phyloP scores from a whole-genome alignment of 2,888 invertebrate species.

The Polia nebulosa region DNA sequence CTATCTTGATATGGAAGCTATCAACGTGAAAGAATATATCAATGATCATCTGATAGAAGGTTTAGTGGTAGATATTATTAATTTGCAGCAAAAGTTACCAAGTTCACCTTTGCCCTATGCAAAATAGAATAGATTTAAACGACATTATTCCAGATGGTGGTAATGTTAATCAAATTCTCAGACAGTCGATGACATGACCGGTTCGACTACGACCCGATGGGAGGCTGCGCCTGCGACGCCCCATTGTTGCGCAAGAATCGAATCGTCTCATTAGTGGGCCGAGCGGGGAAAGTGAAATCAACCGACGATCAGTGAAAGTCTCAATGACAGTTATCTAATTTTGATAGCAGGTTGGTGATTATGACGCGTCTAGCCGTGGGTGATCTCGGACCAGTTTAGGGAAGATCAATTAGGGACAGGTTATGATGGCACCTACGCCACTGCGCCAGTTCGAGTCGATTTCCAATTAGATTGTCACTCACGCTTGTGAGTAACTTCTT shows the following conservation, averaged over 20 bases:
- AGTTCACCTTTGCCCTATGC: conserved; percentile 3
- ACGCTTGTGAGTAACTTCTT: conserved; percentile 29
- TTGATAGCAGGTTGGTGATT: conserved; percentile 75
- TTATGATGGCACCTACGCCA: conserved; percentile 17
- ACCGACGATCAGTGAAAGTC: conserved; percentile 86
- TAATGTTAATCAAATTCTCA: conserved; percentile 50
- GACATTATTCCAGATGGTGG: conserved; percentile 29
- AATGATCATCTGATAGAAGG: too few species aligned
- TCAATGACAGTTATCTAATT: conserved; percentile 86
- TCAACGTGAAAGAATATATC: background rate
- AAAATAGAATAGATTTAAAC: conserved; percentile 28
- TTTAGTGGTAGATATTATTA: too few species aligned
- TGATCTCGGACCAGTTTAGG: conserved; percentile 55
- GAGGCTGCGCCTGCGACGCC: conserved; percentile 60
- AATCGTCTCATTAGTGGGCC: conserved; percentile 79
- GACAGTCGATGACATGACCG: conserved; percentile 59
- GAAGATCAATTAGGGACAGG: conserved; percentile 46
- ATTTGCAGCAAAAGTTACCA: background rate
- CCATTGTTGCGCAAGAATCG: conserved; percentile 81
- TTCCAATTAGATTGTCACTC: conserved; percentile 37
- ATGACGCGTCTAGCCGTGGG: conserved; percentile 48
- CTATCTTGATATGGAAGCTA: background rate
- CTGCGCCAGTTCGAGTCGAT: conserved; percentile 4
- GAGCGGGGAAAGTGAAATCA: conserved; percentile 85
- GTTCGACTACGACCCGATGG: conserved; percentile 61